Evolutionary conservation across 2,797 vertebrate genomes (phyloP), one percentile per base, ranked within the genome.

Genomic region (Botia kubotai): DNA sequence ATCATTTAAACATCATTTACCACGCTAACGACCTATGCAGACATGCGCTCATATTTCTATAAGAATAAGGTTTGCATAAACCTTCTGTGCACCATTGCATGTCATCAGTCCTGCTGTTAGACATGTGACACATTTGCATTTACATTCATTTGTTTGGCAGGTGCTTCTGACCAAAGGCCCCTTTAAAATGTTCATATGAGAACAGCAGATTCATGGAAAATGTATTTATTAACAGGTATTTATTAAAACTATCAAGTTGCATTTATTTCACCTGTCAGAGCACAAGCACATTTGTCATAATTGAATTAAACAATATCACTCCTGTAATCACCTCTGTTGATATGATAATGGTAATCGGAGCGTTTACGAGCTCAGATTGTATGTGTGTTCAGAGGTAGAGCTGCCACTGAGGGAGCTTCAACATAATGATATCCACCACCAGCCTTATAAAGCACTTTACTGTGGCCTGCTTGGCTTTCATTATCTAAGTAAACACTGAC

Each of bases 1-100:
- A 43, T 43, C 4, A 43, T 29, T 23, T 16, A 62, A 39, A 65
- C 68, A 39, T 52, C 57, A 46, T 72, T 29, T 8, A n/a, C 14
- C 58, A 16, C 43, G 69, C 63, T 36, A 65, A 65, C 7, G 26
- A 33, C 26, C 26, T 36, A 72, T 79, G 77, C 33, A n/a, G 29
- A 66, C 17, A 10, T 16, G 14, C 0, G 12, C 58, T 52, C 57
- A 36, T 52, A 63, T 36, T 52, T 39, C 68, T 71, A 72, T 23
- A 62, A 63, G 10, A 43, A 48, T 12, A 53, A 53, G 29, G 48
- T 79, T 72, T 79, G 77, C 69, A 72, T 79, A 62, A 65, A 79
- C 77, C 26, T 72, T 43, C 33, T 23, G 29, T 63, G 77, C 71
- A 65, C 57, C 33, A 3, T 33, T 10, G 39, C 39, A 43, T 72